Percentiles rank a stretch among this genome's conserved stretches.
These are phyloP conservation scores for Phorcus lineatus DNA, from an alignment of 2,888 invertebrate genomes.

Conservation along the genomic window DNA sequence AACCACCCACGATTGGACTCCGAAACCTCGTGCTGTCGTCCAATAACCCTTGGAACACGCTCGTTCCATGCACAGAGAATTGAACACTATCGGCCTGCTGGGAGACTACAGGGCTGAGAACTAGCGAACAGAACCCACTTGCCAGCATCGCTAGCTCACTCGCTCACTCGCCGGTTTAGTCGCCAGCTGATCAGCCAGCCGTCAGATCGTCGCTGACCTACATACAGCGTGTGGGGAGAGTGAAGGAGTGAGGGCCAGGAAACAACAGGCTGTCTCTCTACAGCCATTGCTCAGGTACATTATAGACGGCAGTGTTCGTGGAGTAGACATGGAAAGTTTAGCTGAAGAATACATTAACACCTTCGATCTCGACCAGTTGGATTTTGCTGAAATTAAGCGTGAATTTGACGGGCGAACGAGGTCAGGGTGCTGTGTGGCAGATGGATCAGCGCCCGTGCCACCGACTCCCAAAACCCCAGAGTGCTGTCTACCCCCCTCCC, in stretches of 20 bases:
- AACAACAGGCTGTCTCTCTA: not conserved
- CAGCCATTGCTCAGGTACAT: not conserved
- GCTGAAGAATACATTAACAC: conserved; percentile 68
- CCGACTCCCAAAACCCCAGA: conserved; percentile 39
- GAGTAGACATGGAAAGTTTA: conserved; percentile 54
- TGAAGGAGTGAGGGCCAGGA: not conserved
- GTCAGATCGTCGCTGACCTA: conserved; percentile 12
- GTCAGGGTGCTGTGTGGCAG: conserved; percentile 48
- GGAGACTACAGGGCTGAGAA: not conserved
- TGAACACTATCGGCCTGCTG: not conserved
- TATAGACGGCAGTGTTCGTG: not conserved
- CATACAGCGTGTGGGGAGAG: not conserved
- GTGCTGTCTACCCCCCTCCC: conserved; percentile 61
- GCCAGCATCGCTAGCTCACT: not conserved
- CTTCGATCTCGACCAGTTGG: conserved; percentile 68
- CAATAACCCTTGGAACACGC: not conserved
- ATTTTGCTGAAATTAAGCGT: conserved; percentile 52
- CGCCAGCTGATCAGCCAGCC: conserved; percentile 23
- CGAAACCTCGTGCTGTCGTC: conserved; percentile 27
- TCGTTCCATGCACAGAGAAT: not conserved
- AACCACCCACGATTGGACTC: conserved; percentile 62
- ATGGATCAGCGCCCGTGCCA: conserved; percentile 24
- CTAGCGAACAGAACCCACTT: not conserved
- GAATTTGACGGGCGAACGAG: conserved; percentile 52
- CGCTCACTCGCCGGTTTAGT: not conserved